Percentiles rank a stretch among this genome's conserved stretches.
Conservation (phyloP, 2,797 vertebrate genomes). For the Smutsia temminckii region DNA sequence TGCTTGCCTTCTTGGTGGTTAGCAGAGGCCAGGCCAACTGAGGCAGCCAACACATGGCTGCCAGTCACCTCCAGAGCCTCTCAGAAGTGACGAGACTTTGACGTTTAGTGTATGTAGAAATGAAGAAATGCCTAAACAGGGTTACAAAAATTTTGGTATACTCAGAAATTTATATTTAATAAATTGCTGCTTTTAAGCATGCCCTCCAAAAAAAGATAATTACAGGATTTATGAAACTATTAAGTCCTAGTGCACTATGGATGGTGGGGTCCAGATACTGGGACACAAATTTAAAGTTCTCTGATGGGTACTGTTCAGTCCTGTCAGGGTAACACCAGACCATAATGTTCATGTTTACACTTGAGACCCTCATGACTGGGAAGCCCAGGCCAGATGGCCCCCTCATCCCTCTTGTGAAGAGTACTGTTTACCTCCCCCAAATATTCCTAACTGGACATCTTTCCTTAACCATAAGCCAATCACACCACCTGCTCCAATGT, state of each 20-base stretch:
- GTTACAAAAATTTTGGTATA: neutral
- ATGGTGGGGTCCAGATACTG: neutral
- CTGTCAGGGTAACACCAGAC: neutral
- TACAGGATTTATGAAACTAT: neutral
- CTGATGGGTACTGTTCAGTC: neutral
- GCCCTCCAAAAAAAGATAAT: neutral
- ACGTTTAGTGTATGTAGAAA: neutral
- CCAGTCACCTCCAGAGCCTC: neutral
- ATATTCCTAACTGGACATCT: conserved; percentile 58
- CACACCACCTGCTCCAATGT: conserved; percentile 79
- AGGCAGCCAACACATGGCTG: neutral
- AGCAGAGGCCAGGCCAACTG: neutral
- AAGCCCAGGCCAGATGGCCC: neutral
- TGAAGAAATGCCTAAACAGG: neutral
- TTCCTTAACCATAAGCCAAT: conserved; percentile 78
- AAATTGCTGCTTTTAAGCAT: neutral
- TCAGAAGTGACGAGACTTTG: neutral
- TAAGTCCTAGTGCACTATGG: neutral
- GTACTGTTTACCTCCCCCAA: neutral
- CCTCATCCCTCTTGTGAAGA: neutral
- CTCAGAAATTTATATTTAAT: conserved; percentile 38
- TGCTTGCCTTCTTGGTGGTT: neutral
- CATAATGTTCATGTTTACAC: neutral
- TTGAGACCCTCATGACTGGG: neutral
- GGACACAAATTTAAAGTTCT: neutral